phyloP scores from a whole-genome alignment of 2,888 invertebrate species.

The Aphelenchoides bicaudatus region DNA sequence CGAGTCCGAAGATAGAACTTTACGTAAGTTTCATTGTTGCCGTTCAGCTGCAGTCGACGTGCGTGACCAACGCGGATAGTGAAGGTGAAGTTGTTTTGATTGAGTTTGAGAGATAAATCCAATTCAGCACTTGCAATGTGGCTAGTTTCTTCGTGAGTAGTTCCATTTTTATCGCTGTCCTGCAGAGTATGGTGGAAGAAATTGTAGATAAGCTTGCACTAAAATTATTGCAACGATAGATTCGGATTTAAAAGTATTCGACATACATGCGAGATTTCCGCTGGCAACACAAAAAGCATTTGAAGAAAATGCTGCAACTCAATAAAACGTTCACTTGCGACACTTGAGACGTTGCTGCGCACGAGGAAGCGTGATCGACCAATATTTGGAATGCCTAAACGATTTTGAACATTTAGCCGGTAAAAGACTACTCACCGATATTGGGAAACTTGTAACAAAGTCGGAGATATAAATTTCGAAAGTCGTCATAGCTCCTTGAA shows the following conservation, averaged over 20 bases:
- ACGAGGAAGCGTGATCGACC: constrained; percentile 64
- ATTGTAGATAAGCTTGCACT: constrained; percentile 85
- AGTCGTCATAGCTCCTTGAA: constrained; percentile 91
- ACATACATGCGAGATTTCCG: constrained; percentile 80
- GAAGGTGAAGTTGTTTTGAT: constrained; percentile 17
- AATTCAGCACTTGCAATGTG: constrained; percentile 1
- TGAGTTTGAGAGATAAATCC: constrained; percentile 6
- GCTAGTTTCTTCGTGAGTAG: constrained; percentile 18
- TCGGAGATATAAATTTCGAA: constrained; percentile 80
- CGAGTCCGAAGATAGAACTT: constrained; percentile 72
- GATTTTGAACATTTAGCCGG: no score
- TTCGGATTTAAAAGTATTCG: constrained; percentile 55
- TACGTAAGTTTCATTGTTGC: constrained; percentile 65
- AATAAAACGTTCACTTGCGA: constrained; percentile 83
- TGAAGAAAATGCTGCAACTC: constrained; percentile 84
- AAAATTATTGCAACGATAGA: constrained; percentile 38
- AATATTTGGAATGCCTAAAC: constrained; percentile 25
- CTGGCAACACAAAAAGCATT: constrained; percentile 79
- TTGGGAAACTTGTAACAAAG: constrained; percentile 32
- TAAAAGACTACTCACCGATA: no score
- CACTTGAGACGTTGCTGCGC: constrained; percentile 86
- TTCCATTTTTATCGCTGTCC: constrained; percentile 65
- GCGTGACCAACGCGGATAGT: constrained; percentile 45
- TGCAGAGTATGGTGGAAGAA: constrained; percentile 93
- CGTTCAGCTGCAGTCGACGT: constrained; percentile 31